Percentiles rank a stretch among this genome's conserved stretches.
Evolutionary conservation across 2,113 vertebrate genomes (phyloP).

Genomic region (Tenrec ecaudatus): DNA sequence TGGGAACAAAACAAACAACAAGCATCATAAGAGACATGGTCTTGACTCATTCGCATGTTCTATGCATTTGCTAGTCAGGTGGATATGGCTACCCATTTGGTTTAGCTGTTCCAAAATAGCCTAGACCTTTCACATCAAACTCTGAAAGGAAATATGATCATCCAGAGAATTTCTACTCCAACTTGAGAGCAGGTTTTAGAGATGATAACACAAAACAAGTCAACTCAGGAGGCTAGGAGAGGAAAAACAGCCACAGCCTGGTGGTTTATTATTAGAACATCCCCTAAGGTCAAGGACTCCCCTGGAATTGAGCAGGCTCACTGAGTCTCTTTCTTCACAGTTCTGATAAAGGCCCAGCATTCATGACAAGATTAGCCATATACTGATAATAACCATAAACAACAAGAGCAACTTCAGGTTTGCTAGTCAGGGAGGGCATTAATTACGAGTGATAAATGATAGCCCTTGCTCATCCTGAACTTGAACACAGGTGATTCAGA

Average conservation of each 20-base stretch:
- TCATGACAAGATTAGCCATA: neutral
- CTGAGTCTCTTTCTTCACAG: neutral
- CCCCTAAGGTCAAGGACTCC: neutral
- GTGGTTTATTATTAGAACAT: neutral
- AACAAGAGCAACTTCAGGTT: neutral
- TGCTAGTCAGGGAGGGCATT: neutral
- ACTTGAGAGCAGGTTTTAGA: neutral
- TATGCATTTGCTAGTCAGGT: neutral
- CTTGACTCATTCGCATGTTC: neutral
- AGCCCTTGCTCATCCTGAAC: neutral
- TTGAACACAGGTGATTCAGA: neutral
- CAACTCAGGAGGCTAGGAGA: neutral
- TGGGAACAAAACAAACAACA: neutral
- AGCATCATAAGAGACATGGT: neutral
- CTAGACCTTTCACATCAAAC: neutral
- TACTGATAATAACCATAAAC: neutral
- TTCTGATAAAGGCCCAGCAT: neutral
- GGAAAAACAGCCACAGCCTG: neutral
- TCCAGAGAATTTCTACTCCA: neutral
- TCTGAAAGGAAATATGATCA: neutral
- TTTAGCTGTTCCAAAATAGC: neutral
- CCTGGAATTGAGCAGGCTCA: neutral
- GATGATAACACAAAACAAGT: slow-evolving; percentile 4
- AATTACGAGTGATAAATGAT: neutral
- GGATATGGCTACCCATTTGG: neutral